Base-by-base conservation (phyloP, 2,888 invertebrate species). In the Eupithecia exiguata region DNA sequence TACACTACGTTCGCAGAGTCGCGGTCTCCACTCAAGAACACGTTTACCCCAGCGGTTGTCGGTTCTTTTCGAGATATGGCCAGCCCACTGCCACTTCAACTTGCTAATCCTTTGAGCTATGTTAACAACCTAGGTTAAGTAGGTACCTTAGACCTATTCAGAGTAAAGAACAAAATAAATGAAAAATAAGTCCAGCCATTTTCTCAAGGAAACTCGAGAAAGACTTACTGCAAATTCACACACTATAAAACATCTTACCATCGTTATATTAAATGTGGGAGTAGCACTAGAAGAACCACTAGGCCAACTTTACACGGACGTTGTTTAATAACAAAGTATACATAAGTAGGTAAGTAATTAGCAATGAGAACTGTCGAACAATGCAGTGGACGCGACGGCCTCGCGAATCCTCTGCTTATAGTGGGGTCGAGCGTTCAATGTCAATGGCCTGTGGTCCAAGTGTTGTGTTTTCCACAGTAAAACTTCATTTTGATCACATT, bases 381-480 rank as follows among this genome's bases (percentile, higher is more conserved):
- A 86, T 83, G 78, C 81, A 79, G 82, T 84, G 84, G 85, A 83
- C 58, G 25, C 58, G 10, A 53, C 78, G 71, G 79, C 91, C 91
- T 92, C 89, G 91, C 87, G 84, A 85, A 86, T 89, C 89, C 88
- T 91, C 90, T 89, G 88, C 91, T 82, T 87, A 84, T 53, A 21
- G n/a, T 89, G 88, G 87, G 91, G 92, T 89, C 91, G 89, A 85
- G 84, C 88, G 87, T 90, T 90, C 93, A 93, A 93, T 92, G 92
- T 92, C 93, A 89, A 83, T 82, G 83, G 83, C 78, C 75, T 73
- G 73, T 79, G 81, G 80, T 76, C 69, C 76, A 84, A 84, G 80
- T 69, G n/a, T 30, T 36, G 9, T 10, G 9, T 36, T 63, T 65
- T 65, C 65, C 38, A 21, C 38, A 65, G 10, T 18, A 4, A 7